Base-by-base conservation (phyloP, 2,888 invertebrate genomes). In the Ferrisia virgata region DNA sequence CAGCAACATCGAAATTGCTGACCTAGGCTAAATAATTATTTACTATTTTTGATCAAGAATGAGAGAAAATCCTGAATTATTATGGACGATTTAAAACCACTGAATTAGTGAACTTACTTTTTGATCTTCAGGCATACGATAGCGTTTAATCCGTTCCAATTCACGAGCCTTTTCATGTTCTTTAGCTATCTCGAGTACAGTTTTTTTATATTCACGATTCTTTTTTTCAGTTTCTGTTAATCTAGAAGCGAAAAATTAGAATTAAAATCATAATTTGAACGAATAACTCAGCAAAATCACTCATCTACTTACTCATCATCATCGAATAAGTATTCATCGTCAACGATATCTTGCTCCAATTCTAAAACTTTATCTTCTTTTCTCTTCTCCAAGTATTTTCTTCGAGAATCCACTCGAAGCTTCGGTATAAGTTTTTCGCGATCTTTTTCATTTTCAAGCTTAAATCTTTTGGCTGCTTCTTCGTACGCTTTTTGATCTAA, bases 331-430 rank as follows among this genome's bases (percentile, higher is more conserved):
- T 95, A 96, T 89, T 98, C 97, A 90, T 99, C 99, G 89, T 99
- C 99, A 78, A 93, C 90, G 85, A 99, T 95, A 88, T 98, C 97
- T 6, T 94, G 95, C 89, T 98, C 98, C 81, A 99, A 90, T 88
- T 99, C 98, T 11, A 94, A 93, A 43, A 99, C 92, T 90, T 99
- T 99, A 88, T 99, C 99, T 85, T 95, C 96, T 89, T 98, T 97
- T 76, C 99, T 92, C 89, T 99, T 99, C 88, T 95, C 95, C 87
- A 99, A 91, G 89, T 99, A 99, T 87, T 96, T 95, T 78, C 98
- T 91, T 33, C 99, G 92, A 0, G 99, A 98, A 88, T 97, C 95
- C 22, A 97, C 91, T 43, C 99, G 91, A 31, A 99, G 89, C 87
- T 95, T 94, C 0, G 97, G 97, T 81, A 99, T 90, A 86, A 97